A percentile compares a stretch with the other conserved stretches of the same genome.
Evolutionary conservation across 2,888 invertebrate species (phyloP).

Genomic region (Teleogryllus oceanicus): DNA sequence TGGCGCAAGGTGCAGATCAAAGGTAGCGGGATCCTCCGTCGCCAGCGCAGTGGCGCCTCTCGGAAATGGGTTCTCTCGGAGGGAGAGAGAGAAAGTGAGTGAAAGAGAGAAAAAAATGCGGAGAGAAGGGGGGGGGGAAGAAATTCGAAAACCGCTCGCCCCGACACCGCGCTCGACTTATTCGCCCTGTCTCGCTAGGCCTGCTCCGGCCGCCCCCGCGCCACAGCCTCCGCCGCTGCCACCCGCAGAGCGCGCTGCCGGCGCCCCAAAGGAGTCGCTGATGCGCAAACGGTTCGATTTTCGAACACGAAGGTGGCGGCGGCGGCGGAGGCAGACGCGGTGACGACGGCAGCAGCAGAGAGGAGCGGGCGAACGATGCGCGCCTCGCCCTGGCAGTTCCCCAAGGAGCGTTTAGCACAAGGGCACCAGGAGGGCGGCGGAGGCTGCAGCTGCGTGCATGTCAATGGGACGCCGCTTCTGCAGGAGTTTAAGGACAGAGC

Average conservation of each 20-base stretch:
- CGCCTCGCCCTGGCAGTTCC: too few relatives aligned
- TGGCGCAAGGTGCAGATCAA: not conserved
- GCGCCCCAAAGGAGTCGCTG: not conserved
- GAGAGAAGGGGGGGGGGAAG: not conserved
- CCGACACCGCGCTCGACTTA: conserved; percentile 6
- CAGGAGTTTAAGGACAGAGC: too few relatives aligned
- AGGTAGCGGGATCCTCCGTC: conserved; percentile 5
- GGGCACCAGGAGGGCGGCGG: too few relatives aligned
- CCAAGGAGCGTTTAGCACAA: too few relatives aligned
- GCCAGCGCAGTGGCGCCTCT: not conserved
- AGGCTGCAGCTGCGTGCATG: too few relatives aligned
- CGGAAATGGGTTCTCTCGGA: not conserved
- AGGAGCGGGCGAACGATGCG: too few relatives aligned
- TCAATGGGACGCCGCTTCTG: too few relatives aligned
- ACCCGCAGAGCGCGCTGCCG: not conserved
- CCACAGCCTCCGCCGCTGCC: too few relatives aligned
- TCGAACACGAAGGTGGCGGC: not conserved
- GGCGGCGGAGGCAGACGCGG: too few relatives aligned
- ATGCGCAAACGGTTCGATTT: conserved; percentile 1
- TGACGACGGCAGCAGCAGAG: too few relatives aligned
- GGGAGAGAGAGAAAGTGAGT: not conserved
- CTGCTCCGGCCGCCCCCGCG: too few relatives aligned
- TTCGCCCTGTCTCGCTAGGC: not conserved
- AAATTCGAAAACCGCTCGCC: not conserved
- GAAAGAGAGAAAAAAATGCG: not conserved